Evolutionary conservation across 2,888 invertebrate genomes (phyloP).

Genomic region (Entomobrya proxima): DNA sequence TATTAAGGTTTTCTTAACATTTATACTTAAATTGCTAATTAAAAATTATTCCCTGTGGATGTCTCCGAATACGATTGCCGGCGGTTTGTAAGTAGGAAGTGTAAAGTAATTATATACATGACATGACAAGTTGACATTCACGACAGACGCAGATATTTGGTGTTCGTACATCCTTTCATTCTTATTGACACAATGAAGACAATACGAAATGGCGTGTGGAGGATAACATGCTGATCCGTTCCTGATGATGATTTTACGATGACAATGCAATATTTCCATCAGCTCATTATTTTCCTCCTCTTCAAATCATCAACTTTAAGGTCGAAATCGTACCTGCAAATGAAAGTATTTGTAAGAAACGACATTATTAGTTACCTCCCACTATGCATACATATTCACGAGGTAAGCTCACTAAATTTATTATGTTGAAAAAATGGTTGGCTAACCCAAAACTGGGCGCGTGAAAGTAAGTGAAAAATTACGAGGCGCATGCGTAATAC

Average conservation of each 20-base stretch:
- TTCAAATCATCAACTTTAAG: conserved; percentile 75
- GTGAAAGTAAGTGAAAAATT: background rate
- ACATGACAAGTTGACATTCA: background rate
- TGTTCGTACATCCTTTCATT: conserved; percentile 6
- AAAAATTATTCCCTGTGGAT: conserved; percentile 36
- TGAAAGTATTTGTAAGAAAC: conserved; percentile 35
- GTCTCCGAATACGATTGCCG: conserved; percentile 14
- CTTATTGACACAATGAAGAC: conserved; percentile 31
- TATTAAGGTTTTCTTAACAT: background rate
- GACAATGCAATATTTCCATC: conserved; percentile 40
- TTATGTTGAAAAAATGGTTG: background rate
- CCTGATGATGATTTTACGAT: conserved; percentile 1
- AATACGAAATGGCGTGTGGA: conserved; percentile 3
- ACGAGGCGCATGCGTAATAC: background rate
- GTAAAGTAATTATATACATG: background rate
- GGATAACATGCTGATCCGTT: background rate
- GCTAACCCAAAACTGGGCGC: background rate
- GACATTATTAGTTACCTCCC: conserved; percentile 20
- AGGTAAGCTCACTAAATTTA: background rate
- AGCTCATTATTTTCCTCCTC: conserved; percentile 72
- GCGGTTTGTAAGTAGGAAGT: background rate
- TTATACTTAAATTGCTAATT: background rate
- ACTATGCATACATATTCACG: background rate
- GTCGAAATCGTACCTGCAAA: conserved; percentile 75
- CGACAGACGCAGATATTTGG: background rate